phyloP scores from a whole-genome alignment of 2,113 vertebrate species.

The Chloroceryle aenea region DNA sequence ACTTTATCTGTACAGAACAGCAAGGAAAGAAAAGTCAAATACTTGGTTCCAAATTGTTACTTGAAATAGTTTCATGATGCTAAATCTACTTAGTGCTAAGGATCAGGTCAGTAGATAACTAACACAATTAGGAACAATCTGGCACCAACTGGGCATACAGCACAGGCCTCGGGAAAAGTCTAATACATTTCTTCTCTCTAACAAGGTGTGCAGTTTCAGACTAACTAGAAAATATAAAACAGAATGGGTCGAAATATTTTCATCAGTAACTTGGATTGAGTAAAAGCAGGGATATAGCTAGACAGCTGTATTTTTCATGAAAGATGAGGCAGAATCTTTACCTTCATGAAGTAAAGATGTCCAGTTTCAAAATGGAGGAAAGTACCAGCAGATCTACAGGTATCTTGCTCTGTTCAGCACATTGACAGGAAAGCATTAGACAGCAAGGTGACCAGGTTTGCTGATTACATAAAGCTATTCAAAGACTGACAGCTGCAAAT shows the following conservation, averaged over 20 bases:
- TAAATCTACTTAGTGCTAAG: not conserved
- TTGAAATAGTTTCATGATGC: not conserved
- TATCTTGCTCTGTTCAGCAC: not conserved
- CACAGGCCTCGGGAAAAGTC: not conserved
- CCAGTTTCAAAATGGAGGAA: not conserved
- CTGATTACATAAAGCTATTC: not conserved
- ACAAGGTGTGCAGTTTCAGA: not conserved
- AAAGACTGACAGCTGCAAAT: not conserved
- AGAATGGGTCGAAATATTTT: not conserved
- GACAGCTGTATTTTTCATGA: not conserved
- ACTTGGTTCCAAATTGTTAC: not conserved
- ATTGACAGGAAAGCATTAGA: not conserved
- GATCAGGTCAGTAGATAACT: not conserved
- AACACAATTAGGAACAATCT: not conserved
- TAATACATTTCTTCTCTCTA: not conserved
- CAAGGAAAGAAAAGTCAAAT: not conserved
- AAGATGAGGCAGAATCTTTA: not conserved
- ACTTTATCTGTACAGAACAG: not conserved
- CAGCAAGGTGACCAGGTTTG: not conserved
- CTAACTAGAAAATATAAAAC: not conserved
- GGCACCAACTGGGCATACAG: not conserved
- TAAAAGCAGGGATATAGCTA: not conserved
- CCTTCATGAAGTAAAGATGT: not conserved
- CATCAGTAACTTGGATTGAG: not conserved
- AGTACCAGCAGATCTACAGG: not conserved